Conservation (phyloP, 2,113 vertebrate species). For the Pseudonaja textilis region DNA sequence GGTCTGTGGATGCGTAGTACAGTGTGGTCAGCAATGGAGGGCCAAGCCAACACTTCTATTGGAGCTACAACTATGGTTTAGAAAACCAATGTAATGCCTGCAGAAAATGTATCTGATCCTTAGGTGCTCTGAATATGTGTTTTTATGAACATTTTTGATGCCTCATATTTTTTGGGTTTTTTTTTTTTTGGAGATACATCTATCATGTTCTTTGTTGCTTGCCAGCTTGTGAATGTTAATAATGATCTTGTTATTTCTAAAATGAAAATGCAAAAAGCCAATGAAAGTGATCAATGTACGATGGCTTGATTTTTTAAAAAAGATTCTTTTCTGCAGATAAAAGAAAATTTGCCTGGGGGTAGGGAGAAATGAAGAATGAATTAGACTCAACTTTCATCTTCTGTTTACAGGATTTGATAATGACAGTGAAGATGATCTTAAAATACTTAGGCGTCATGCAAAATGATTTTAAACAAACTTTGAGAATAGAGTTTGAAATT, state of each 20-base stretch:
- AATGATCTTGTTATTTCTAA: conserved; percentile 27
- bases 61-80: neutral
- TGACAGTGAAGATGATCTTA: neutral
- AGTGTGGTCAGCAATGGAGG: neutral
- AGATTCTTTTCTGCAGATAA: neutral
- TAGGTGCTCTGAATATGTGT: neutral
- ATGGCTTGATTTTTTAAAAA: neutral
- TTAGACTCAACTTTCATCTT: neutral
- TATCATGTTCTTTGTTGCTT: conserved; percentile 11
- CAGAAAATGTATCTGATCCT: neutral
- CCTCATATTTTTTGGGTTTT: neutral
- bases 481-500: conserved; percentile 1
- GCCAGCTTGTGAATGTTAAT: conserved; percentile 28
- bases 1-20: neutral
- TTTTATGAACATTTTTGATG: conserved; percentile 10
- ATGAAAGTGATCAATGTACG: neutral
- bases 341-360: neutral
- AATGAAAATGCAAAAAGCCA: conserved; percentile 3
- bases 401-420: neutral
- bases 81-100: neutral
- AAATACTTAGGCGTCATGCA: neutral
- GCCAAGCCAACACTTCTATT: neutral
- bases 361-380: neutral
- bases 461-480: neutral
- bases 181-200: neutral